phyloP scores from a whole-genome alignment of 1,140 invertebrate species.

The Drosophila burlai region DNA sequence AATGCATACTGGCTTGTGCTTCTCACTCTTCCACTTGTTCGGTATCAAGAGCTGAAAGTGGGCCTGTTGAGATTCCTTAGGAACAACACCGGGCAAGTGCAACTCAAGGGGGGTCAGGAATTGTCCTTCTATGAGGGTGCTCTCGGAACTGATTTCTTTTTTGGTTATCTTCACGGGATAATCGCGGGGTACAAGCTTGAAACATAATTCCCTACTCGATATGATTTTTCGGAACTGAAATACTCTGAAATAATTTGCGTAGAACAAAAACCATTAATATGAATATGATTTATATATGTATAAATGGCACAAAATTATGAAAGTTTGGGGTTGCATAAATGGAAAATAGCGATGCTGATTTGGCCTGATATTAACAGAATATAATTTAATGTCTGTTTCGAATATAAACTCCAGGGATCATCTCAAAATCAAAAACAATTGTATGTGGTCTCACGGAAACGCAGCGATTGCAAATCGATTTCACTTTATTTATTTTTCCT shows the following conservation, averaged over 20 bases:
- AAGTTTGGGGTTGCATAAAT: not conserved
- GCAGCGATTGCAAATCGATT: not conserved
- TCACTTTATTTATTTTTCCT: not conserved
- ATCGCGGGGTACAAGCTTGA: slow-evolving; percentile 91
- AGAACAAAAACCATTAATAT: slow-evolving; percentile 9
- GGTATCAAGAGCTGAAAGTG: slow-evolving; percentile 95
- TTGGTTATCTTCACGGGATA: slow-evolving; percentile 96
- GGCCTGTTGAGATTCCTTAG: slow-evolving; percentile 92
- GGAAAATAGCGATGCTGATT: not conserved
- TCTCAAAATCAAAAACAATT: not conserved
- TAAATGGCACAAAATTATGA: not conserved
- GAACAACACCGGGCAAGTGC: slow-evolving; percentile 94
- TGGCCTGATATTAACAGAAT: not conserved
- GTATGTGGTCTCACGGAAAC: not conserved
- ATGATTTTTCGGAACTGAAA: slow-evolving; percentile 96
- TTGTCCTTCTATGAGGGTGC: slow-evolving; percentile 93
- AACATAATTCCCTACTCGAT: slow-evolving; percentile 93
- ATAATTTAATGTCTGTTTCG: not conserved
- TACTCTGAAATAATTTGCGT: slow-evolving; percentile 87
- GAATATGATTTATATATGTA: not conserved
- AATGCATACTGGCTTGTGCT: slow-evolving; percentile 94
- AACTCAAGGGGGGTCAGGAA: slow-evolving; percentile 94
- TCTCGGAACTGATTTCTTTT: slow-evolving; percentile 92
- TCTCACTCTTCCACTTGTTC: slow-evolving; percentile 89
- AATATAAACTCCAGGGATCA: slow-evolving; percentile 20